Evolutionary conservation across 2,888 invertebrate genomes (phyloP), one percentile per base, ranked within the genome.

Genomic region (Hyalella azteca): DNA sequence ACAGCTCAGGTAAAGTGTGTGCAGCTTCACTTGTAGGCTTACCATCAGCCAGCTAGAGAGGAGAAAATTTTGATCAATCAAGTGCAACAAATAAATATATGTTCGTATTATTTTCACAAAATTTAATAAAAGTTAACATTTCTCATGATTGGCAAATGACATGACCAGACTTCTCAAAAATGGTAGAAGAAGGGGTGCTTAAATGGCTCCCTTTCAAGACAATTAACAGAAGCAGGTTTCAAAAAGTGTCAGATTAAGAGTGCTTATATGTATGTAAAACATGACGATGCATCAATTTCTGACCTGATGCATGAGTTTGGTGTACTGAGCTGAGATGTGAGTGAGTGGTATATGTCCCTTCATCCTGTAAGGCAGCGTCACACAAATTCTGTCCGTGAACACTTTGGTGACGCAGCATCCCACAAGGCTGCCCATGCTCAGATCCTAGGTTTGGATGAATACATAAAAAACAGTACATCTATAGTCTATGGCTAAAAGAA

Each of bases 301-400:
- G 15, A 75, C 75, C 75, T 45, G 40, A 11, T 45, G 40, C 41
- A 75, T 41, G 26, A 75, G 75, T 32, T 39, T 41, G 13, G 75
- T 45, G 75, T 75, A 75, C 45, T 75, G 41, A 45, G 75, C 29
- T 19, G 75, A 75, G 36, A 75, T 75, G n/a, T 75, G 45, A 75
- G 75, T 75, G 45, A 75, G 75, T n/a, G 75, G 75, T 15, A 75
- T 45, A 29, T 22, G 45, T 40, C 75, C 75, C 45, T 45, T 75
- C 75, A 75, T 41, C 45, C 29, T 40, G 75, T 45, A 19, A 11
- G 75, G 75, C 1, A 75, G 75, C 4, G 32, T 41, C 19, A 75
- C 75, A 13, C 40, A 41, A 19, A 75, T 75, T n/a, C 75, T 19
- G 41, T 75, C 75, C 22, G 75, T 75, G 45, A 29, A 45, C 41